Evolutionary conservation across 2,888 invertebrate species (phyloP).

Genomic region (Camptogramma bilineatum): DNA sequence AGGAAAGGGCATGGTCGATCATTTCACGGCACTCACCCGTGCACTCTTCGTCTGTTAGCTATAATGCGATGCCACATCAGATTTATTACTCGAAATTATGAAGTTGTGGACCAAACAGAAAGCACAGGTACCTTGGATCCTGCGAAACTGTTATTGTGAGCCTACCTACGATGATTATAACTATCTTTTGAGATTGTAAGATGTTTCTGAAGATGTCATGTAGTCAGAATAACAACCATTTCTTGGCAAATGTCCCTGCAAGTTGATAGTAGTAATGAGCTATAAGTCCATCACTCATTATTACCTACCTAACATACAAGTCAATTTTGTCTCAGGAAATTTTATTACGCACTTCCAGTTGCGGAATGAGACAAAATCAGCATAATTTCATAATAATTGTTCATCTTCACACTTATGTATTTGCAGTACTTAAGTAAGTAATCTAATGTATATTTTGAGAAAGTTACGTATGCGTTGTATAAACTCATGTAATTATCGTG

Average conservation of each 20-base stretch:
- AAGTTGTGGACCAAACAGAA: background rate
- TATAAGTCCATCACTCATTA: too few relatives aligned
- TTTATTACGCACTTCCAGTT: background rate
- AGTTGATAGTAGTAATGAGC: too few relatives aligned
- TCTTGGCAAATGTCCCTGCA: too few relatives aligned
- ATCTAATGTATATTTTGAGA: constrained; percentile 24
- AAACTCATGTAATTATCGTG: constrained; percentile 23
- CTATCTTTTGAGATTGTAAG: too few relatives aligned
- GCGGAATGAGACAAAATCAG: constrained; percentile 13
- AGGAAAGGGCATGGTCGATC: constrained; percentile 11
- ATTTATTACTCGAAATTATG: background rate
- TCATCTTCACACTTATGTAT: constrained; percentile 3
- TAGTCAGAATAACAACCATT: too few relatives aligned
- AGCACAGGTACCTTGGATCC: background rate
- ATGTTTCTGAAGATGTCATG: too few relatives aligned
- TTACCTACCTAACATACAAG: background rate
- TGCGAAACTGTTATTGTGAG: too few relatives aligned
- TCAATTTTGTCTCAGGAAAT: background rate
- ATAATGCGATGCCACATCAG: background rate
- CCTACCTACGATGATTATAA: too few relatives aligned
- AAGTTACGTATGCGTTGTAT: constrained; percentile 14
- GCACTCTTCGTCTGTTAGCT: constrained; percentile 17
- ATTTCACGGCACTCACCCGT: constrained; percentile 21
- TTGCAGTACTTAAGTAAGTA: background rate
- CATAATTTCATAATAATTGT: constrained; percentile 15